These are phyloP conservation scores for Leptodactylus fallax DNA, from an alignment of 2,797 vertebrate genomes.

Conservation along the genomic window DNA sequence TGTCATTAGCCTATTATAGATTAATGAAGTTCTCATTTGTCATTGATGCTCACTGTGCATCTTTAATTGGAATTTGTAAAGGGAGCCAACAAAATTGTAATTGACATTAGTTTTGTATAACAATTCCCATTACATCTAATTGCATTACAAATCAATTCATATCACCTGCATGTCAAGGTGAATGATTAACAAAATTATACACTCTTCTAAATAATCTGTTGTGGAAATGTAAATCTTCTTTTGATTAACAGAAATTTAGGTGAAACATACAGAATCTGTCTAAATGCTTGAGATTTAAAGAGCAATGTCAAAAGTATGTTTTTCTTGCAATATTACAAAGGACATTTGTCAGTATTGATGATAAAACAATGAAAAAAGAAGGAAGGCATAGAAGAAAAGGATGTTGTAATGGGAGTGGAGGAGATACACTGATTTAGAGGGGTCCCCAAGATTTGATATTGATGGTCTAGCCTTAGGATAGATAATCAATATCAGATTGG, in stretches of 20 bases:
- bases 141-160: slow-evolving; percentile 65
- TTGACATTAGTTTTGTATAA: slow-evolving; percentile 64
- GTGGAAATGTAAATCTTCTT: slow-evolving; percentile 54
- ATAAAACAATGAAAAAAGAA: no score
- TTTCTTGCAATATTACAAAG: no score
- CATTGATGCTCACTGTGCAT: slow-evolving; percentile 66
- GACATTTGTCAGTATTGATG: no score
- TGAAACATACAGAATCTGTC: not conserved
- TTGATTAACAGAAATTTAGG: slow-evolving; percentile 17
- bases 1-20: slow-evolving; percentile 60
- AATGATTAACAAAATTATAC: slow-evolving; percentile 50
- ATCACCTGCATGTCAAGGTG: slow-evolving; percentile 58
- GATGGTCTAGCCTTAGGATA: no score
- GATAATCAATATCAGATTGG: no score
- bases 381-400: no score
- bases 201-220: slow-evolving; percentile 34
- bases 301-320: no score
- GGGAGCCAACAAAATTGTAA: slow-evolving; percentile 64
- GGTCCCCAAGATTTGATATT: no score
- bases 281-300: slow-evolving; percentile 1
- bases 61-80: slow-evolving; percentile 67
- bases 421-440: no score
- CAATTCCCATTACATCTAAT: slow-evolving; percentile 63
- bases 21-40: slow-evolving; percentile 62
- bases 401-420: no score